Evolutionary conservation across 1,140 invertebrate genomes (phyloP).

Genomic region (Drosophila repleta): DNA sequence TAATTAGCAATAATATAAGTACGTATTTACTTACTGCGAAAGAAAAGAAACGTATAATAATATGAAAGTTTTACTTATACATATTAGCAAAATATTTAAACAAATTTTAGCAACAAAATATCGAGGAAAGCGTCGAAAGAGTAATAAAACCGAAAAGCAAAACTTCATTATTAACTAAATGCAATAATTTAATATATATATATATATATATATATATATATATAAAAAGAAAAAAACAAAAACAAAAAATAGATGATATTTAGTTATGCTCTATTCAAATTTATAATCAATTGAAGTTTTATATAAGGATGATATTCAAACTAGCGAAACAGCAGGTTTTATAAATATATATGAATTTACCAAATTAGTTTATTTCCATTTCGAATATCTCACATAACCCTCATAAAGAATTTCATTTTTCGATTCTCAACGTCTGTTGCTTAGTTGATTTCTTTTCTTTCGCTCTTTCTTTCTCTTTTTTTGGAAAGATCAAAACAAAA

Average conservation of each 20-base stretch:
- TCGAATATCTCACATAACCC: slow-evolving; percentile 32
- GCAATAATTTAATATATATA: slow-evolving; percentile 49
- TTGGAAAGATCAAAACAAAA: slow-evolving; percentile 32
- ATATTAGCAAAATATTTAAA: slow-evolving; percentile 82
- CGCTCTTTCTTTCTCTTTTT: slow-evolving; percentile 10
- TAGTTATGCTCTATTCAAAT: slow-evolving; percentile 79
- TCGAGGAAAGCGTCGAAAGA: slow-evolving; percentile 23
- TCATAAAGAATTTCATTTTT: slow-evolving; percentile 50
- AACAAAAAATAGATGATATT: slow-evolving; percentile 59
- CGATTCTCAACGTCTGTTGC: slow-evolving; percentile 9
- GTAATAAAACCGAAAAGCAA: not conserved
- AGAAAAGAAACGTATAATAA: slow-evolving; percentile 14
- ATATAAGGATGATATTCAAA: slow-evolving; percentile 45
- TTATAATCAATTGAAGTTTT: slow-evolving; percentile 76
- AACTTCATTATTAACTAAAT: slow-evolving; percentile 39
- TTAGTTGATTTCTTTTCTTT: not conserved
- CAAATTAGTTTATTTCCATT: slow-evolving; percentile 25
- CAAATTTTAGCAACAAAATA: slow-evolving; percentile 72
- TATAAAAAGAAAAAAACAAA: slow-evolving; percentile 30
- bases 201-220: slow-evolving; percentile 12
- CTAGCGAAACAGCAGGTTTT: slow-evolving; percentile 59
- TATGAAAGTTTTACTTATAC: slow-evolving; percentile 72
- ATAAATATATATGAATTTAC: slow-evolving; percentile 67
- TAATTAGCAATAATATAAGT: slow-evolving; percentile 45
- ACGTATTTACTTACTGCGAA: slow-evolving; percentile 46